Conservation (phyloP, 1,140 invertebrate species). For the Nasonia giraulti region DNA sequence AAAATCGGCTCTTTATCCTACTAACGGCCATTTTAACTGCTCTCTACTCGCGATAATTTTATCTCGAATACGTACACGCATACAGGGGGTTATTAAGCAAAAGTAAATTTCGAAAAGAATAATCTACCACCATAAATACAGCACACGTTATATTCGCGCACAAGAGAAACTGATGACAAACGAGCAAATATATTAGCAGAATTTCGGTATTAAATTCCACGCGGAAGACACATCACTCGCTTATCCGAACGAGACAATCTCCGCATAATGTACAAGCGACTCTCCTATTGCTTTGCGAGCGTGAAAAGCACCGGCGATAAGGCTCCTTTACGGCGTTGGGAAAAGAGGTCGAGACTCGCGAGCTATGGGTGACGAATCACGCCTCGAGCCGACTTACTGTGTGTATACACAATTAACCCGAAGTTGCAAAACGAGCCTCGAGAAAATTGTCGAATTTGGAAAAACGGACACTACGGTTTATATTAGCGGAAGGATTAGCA, state of each 20-base stretch:
- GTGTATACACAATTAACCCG: neutral
- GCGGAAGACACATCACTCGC: neutral
- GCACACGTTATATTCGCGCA: neutral
- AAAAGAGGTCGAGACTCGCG: constrained; percentile 5
- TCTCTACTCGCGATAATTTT: neutral
- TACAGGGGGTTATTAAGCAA: neutral
- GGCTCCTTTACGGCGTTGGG: neutral
- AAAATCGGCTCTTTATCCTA: neutral
- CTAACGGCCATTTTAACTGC: neutral
- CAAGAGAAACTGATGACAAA: neutral
- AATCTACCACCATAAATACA: neutral
- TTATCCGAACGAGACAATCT: constrained; percentile 7
- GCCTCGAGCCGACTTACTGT: neutral
- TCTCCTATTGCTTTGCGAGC: constrained; percentile 6
- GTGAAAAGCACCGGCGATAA: constrained; percentile 24
- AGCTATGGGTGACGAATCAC: neutral
- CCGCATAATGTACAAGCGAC: neutral
- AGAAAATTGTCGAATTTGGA: neutral
- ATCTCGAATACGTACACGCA: too few relatives aligned
- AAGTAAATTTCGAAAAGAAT: neutral
- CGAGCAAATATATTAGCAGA: neutral
- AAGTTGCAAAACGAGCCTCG: neutral
- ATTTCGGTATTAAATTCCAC: neutral
- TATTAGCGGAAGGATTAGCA: neutral
- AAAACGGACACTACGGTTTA: neutral